A percentile compares a stretch with the other conserved stretches of the same genome.
phyloP scores from a whole-genome alignment of 2,797 vertebrate species.

The Anguilla marmorata region DNA sequence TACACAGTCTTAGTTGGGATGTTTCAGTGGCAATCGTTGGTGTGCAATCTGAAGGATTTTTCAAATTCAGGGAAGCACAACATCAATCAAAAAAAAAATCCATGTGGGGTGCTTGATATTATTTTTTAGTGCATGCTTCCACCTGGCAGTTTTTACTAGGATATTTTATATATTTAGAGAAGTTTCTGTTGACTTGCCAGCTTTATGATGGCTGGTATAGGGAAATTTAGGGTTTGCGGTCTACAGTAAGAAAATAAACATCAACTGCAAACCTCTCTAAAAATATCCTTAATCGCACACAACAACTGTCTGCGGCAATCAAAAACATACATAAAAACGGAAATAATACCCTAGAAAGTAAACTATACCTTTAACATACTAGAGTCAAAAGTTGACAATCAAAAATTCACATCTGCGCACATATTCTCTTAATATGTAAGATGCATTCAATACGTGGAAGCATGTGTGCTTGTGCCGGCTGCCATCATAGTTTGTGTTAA shows the following conservation, averaged over 20 bases:
- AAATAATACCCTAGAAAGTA: background rate
- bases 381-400: background rate
- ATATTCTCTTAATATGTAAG: background rate
- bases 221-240: no score
- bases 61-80: background rate
- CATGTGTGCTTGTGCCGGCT: background rate
- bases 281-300: background rate
- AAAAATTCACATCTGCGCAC: background rate
- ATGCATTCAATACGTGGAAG: background rate
- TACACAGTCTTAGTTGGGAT: background rate
- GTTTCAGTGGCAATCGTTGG: background rate
- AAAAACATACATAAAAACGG: background rate
- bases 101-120: no score
- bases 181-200: no score
- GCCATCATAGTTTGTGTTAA: background rate
- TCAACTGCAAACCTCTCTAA: background rate
- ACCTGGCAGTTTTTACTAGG: no score
- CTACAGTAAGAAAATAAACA: no score
- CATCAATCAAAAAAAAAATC: background rate
- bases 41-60: background rate
- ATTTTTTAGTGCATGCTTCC: no score
- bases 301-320: no score
- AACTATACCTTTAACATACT: no score
- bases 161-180: no score
- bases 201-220: no score